Percentiles rank a stretch among this genome's conserved stretches.
Evolutionary conservation across 2,888 invertebrate genomes (phyloP).

Genomic region (Kryphioiulus occultus): DNA sequence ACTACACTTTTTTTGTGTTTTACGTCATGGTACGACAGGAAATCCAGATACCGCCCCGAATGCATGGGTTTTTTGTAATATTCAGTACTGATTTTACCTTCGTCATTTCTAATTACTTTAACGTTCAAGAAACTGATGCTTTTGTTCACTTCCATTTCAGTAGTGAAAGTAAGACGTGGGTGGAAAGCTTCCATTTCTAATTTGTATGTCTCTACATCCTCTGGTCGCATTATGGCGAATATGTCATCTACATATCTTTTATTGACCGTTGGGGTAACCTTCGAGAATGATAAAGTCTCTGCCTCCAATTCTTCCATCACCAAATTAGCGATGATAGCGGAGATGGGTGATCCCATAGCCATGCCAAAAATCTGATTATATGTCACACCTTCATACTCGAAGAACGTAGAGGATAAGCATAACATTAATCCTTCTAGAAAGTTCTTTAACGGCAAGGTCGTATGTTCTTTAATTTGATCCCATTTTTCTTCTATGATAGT

Average conservation of each 20-base stretch:
- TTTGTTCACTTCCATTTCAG: neutral
- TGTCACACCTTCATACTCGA: neutral
- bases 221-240: neutral
- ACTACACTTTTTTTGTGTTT: neutral
- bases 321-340: neutral
- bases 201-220: neutral
- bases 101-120: neutral
- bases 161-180: neutral
- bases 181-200: neutral
- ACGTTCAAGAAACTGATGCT: neutral
- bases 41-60: neutral
- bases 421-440: neutral
- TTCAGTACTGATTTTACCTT: neutral
- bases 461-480: neutral
- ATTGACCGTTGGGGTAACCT: neutral
- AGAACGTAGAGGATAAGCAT: neutral
- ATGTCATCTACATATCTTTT: neutral
- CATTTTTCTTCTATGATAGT: neutral
- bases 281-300: neutral
- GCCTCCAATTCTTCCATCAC: neutral
- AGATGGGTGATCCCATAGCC: neutral
- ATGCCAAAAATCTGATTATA: neutral
- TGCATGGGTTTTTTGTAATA: neutral
- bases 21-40: neutral
- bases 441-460: neutral